Evolutionary conservation across 2,888 invertebrate species (phyloP).

Genomic region (Melinopterus prodromus): DNA sequence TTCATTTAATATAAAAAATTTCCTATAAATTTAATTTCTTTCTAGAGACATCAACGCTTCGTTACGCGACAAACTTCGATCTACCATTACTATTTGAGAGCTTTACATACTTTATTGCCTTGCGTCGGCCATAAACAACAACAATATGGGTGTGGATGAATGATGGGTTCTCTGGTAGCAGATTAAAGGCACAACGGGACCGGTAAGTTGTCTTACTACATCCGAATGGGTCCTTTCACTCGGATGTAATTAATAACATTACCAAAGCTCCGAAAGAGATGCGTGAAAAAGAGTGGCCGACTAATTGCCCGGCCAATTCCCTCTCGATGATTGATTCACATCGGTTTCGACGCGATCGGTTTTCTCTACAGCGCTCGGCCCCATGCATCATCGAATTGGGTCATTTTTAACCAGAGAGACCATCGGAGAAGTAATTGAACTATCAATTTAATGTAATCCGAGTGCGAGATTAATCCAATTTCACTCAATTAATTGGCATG

Average conservation of each 20-base stretch:
- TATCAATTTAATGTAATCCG: not conserved
- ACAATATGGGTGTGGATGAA: not conserved
- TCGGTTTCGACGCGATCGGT: not conserved
- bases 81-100: no score
- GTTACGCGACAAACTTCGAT: no score
- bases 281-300: not conserved
- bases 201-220: not conserved
- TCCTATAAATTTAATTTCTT: no score
- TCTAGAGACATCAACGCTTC: no score
- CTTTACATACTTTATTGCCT: no score
- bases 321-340: not conserved
- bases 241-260: conserved; percentile 4
- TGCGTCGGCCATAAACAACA: no score
- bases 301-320: not conserved
- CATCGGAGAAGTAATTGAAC: not conserved
- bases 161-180: not conserved
- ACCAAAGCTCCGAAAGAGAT: not conserved
- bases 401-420: not conserved
- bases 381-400: not conserved
- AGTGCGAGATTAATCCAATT: not conserved
- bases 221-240: not conserved
- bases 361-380: not conserved
- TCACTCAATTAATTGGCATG: not conserved
- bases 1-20: no score
- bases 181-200: not conserved